phyloP scores from a whole-genome alignment of 2,113 vertebrate species.

The Aegithalos caudatus region DNA sequence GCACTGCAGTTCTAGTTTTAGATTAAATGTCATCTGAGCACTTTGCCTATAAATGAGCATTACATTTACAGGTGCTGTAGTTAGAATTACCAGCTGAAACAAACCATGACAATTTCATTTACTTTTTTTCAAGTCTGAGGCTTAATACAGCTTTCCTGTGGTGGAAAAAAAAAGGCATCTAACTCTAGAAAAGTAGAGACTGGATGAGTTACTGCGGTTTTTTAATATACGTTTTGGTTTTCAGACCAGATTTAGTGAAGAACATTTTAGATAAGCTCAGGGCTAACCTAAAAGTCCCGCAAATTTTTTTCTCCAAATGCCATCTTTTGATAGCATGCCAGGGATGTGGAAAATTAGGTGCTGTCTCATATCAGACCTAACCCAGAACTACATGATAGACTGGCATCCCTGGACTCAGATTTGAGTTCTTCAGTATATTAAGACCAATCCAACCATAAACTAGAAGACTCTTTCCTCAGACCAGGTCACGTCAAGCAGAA shows the following conservation, averaged over 20 bases:
- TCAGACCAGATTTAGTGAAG: neutral
- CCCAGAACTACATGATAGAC: neutral
- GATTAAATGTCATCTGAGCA: constrained; percentile 48
- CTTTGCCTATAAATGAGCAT: constrained; percentile 32
- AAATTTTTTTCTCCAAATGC: neutral
- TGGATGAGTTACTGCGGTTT: neutral
- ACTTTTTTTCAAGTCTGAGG: constrained; percentile 22
- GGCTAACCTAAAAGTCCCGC: neutral
- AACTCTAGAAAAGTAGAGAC: neutral
- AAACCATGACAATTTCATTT: constrained; percentile 49
- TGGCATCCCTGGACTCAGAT: neutral
- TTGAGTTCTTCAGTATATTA: neutral
- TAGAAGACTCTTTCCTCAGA: neutral
- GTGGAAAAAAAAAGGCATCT: neutral
- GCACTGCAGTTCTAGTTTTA: neutral
- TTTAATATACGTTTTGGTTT: neutral
- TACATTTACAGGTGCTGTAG: constrained; percentile 57
- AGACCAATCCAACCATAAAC: neutral
- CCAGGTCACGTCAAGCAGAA: neutral
- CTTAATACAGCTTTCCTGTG: neutral
- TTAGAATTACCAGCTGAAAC: constrained; percentile 54
- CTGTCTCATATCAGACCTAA: neutral
- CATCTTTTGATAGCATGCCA: neutral
- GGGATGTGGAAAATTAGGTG: neutral
- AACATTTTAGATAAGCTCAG: neutral